Percentiles rank a stretch among this genome's conserved stretches.
These are phyloP conservation scores for Crocallis elinguaria DNA, from an alignment of 2,888 invertebrate genomes.

Conservation along the genomic window DNA sequence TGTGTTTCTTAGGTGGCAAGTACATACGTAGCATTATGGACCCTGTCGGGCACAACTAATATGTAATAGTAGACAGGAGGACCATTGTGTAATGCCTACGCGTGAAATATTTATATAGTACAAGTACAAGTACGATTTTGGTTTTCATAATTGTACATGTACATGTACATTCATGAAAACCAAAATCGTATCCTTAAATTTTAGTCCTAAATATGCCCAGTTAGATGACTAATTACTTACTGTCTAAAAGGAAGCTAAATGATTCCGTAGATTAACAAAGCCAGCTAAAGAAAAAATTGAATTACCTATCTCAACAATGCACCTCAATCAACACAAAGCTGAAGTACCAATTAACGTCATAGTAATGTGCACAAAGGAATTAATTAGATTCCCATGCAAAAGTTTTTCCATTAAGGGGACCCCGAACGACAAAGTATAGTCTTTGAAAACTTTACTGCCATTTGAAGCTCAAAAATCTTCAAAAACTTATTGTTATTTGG, in stretches of 20 bases:
- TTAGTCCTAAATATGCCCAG: neutral
- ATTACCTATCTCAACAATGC: slow-evolving; percentile 30
- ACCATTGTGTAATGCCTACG: too few species aligned
- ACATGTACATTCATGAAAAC: too few species aligned
- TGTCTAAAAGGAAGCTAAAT: slow-evolving; percentile 15
- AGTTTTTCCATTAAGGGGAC: slow-evolving; percentile 58
- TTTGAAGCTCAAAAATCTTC: slow-evolving; percentile 44
- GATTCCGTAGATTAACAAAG: slow-evolving; percentile 6
- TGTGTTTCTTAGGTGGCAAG: too few species aligned
- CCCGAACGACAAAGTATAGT: slow-evolving; percentile 47
- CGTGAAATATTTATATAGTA: too few species aligned
- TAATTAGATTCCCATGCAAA: slow-evolving; percentile 58
- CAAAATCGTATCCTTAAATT: neutral
- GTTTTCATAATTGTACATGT: neutral
- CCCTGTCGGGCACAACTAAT: too few species aligned
- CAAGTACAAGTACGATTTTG: too few species aligned
- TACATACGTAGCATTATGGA: too few species aligned
- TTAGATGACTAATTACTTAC: slow-evolving; percentile 13
- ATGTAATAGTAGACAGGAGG: too few species aligned
- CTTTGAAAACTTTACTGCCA: slow-evolving; percentile 53
- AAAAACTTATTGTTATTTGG: slow-evolving; percentile 48
- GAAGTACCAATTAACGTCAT: slow-evolving; percentile 40
- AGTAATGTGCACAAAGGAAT: slow-evolving; percentile 46
- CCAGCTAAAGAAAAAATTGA: slow-evolving; percentile 29
- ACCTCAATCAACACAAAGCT: slow-evolving; percentile 36